Base-by-base conservation (phyloP, 2,113 vertebrate genomes). In the Electrona antarctica region DNA sequence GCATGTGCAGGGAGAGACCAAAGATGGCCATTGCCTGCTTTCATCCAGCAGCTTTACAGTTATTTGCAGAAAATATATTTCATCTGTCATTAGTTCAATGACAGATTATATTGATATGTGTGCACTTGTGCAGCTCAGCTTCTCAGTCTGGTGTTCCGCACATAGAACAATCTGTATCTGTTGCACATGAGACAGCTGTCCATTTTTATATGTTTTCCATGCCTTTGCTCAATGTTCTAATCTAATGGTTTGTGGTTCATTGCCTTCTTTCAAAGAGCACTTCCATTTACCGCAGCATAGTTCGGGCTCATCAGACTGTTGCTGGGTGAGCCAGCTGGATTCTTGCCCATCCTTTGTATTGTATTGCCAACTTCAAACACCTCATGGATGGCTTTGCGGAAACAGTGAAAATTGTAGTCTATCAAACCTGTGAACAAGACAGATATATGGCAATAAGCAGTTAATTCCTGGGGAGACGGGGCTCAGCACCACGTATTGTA, bases 381-480 rank as follows among this genome's bases (percentile, higher is more conserved):
- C 82, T 99, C 97, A 50, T 98, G 96, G 90, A 98, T 97, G 89
- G 97, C 97, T 93, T 99, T 99, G 63, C 97, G 96, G 91, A 99
- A 97, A 91, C 97, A 99, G 78, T 99, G 96, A 65, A 99, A 99
- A 85, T 98, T 99, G 93, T 98, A 98, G 88, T 98, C 97, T 90
- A 99, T 98, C 86, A 99, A 93, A 91, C 97, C 97, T 99, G 64
- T 5, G 29, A 60, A 67, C 79, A 79, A 29, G 64, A 66, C 51
- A 70, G 13, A 70, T 49, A 10, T 21, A 51, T 41, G 0, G 12
- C 2, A 21, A n/a, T 21, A 6, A 0, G 0, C 6, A 14, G 15
- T 28, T 29, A 29, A 59, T 29, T 59, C 28, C 57, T 9, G 4
- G 29, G 28, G 57, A 29, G 8, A 59, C 21, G 9, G 28, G 3